Evolutionary conservation across 1,140 invertebrate species (phyloP).

Genomic region (Drosophila simulans): DNA sequence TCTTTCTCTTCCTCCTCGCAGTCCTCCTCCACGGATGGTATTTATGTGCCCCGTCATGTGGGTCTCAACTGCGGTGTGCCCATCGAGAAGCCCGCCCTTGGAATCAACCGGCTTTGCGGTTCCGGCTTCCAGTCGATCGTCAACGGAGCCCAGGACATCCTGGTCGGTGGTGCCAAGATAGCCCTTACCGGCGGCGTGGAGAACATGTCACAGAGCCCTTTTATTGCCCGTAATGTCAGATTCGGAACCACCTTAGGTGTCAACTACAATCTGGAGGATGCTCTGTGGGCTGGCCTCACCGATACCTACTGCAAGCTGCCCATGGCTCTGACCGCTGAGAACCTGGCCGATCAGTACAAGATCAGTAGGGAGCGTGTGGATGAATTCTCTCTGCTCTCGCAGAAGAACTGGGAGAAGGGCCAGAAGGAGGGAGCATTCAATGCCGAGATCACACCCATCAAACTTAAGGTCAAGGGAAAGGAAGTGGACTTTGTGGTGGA

Average conservation of each 20-base stretch:
- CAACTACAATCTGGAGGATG: slow-evolving; percentile 94
- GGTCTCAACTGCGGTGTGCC: slow-evolving; percentile 94
- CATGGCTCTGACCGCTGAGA: slow-evolving; percentile 99
- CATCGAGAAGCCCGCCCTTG: slow-evolving; percentile 91
- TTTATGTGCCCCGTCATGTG: slow-evolving; percentile 95
- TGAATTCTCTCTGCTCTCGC: slow-evolving; percentile 94
- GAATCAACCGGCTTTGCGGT: slow-evolving; percentile 95
- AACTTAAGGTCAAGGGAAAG: slow-evolving; percentile 93
- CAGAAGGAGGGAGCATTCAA: slow-evolving; percentile 95
- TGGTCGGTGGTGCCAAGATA: slow-evolving; percentile 93
- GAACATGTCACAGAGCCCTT: slow-evolving; percentile 98
- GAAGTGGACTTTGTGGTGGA: slow-evolving; percentile 92
- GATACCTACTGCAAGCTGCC: slow-evolving; percentile 96
- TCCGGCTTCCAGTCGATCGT: slow-evolving; percentile 98
- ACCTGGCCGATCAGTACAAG: slow-evolving; percentile 95
- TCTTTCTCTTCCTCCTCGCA: slow-evolving; percentile 3
- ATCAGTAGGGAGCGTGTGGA: slow-evolving; percentile 95
- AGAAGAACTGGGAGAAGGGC: slow-evolving; percentile 93
- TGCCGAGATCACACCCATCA: slow-evolving; percentile 95
- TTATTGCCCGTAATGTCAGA: slow-evolving; percentile 93
- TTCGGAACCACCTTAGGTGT: slow-evolving; percentile 95
- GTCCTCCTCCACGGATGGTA: slow-evolving; percentile 90
- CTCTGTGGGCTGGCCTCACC: slow-evolving; percentile 95
- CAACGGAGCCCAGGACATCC: slow-evolving; percentile 96
- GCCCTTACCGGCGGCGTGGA: slow-evolving; percentile 96